Evolutionary conservation across 2,113 vertebrate species (phyloP), one percentile per base, ranked within the genome.

Genomic region (Hippocampus zosterae): DNA sequence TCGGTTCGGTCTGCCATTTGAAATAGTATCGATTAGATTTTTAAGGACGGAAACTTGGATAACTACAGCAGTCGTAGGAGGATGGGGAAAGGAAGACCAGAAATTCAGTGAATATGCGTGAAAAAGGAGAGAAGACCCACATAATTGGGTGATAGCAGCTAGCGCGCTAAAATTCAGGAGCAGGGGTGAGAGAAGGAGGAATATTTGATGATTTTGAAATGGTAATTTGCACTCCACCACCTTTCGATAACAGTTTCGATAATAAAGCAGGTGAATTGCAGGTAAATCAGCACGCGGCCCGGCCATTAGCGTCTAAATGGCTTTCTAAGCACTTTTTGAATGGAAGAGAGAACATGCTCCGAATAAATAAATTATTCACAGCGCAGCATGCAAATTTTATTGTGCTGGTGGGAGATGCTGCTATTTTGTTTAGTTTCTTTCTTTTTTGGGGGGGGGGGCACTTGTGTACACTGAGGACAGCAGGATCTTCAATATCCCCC

Each of bases 61-160:
- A 37, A 37, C 33, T 5, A 6, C 33, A 85, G 81, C 78, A 74
- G 89, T 84, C 68, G 53, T 37, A 71, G 78, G 70, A 82, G 78
- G 78, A 83, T 68, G 25, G 53, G 68, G 67, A 67, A 68, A 55
- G 33, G 33, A 6, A 37, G 33, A 37, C 33, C 33, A 37, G 33
- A 37, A 37, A 37, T 37, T 37, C 33, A 37, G 33, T 37, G 33
- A 37, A 37, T 37, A 37, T 37, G 33, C 33, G 33, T 37, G 33
- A 72, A 81, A 74, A 77, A 84, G 81, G 79, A 77, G 81, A 82
- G 69, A 84, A 82, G 69, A 84, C 85, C 83, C 73, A 78, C 75
- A 75, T 82, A 89, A 88, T 88, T 88, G 81, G 84, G 68, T 67
- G 76, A 85, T 7, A 37, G 80, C 62, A 85, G 79, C 84, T 82